A percentile compares a stretch with the other conserved stretches of the same genome.
Evolutionary conservation across 2,888 invertebrate genomes (phyloP).

Genomic region (Elysia crispata): DNA sequence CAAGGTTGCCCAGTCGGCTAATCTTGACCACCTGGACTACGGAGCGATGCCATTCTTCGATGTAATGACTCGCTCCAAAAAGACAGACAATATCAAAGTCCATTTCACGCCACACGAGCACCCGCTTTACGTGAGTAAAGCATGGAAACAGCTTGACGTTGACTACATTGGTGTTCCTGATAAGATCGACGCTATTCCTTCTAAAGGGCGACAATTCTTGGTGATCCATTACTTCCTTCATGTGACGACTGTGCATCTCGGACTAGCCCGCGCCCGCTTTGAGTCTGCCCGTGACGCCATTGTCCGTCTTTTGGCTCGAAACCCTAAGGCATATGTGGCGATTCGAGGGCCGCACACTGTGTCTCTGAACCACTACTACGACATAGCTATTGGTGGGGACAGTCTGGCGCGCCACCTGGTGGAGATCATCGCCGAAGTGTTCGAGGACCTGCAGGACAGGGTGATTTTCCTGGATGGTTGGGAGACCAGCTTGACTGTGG

Average conservation of each 20-base stretch:
- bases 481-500: background rate
- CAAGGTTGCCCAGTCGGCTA: background rate
- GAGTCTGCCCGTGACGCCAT: background rate
- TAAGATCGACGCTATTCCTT: conserved; percentile 30
- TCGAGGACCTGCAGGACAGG: background rate
- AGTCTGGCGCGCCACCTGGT: background rate
- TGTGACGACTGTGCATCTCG: background rate
- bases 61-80: background rate
- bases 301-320: background rate
- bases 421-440: background rate
- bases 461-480: conserved; percentile 1
- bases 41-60: conserved; percentile 3
- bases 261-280: background rate
- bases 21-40: too few relatives aligned
- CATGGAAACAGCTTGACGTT: background rate
- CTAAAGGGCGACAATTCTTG: background rate
- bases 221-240: background rate
- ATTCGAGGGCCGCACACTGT: background rate
- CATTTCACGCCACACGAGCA: conserved; percentile 33
- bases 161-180: conserved; percentile 26
- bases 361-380: background rate
- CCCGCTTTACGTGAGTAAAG: background rate
- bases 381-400: background rate
- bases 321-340: background rate
- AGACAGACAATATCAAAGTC: background rate